Percentiles rank a stretch among this genome's conserved stretches.
Evolutionary conservation across 2,113 vertebrate genomes (phyloP).

Genomic region (Jacana jacana): DNA sequence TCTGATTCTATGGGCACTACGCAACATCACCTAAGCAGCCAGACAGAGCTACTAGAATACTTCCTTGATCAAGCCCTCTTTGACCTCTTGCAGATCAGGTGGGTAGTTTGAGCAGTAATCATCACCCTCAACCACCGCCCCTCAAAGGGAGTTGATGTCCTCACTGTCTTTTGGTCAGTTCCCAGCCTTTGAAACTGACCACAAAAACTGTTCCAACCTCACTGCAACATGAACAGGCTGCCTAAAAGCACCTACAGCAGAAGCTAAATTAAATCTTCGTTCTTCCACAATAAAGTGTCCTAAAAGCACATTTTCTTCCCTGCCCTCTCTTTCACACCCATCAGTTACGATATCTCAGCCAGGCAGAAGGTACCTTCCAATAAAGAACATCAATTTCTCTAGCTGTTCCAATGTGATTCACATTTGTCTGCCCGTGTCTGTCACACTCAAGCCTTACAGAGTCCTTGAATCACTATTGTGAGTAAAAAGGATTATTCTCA

Average conservation of each 20-base stretch:
- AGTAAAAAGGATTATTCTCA: slow-evolving; percentile 4
- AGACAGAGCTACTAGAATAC: accelerated
- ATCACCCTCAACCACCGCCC: neutral
- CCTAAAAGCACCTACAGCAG: neutral
- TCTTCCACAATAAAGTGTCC: neutral
- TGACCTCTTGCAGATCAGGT: neutral
- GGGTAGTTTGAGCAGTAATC: neutral
- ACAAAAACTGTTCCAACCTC: neutral
- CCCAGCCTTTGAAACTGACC: neutral
- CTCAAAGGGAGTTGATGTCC: neutral
- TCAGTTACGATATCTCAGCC: neutral
- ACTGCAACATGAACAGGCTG: neutral
- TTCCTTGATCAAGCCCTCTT: neutral
- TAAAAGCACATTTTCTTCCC: neutral
- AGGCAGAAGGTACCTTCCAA: neutral
- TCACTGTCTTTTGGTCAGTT: neutral
- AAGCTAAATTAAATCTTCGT: neutral
- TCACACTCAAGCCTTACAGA: neutral
- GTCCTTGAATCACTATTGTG: neutral
- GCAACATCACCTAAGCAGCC: neutral
- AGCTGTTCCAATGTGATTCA: neutral
- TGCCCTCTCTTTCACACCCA: neutral
- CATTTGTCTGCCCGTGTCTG: neutral
- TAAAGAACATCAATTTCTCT: neutral
- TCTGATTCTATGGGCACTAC: neutral